Conservation (phyloP, 30 jellyfish, hydroid and myxozoan species). For the Catostylus mosaicus region DNA sequence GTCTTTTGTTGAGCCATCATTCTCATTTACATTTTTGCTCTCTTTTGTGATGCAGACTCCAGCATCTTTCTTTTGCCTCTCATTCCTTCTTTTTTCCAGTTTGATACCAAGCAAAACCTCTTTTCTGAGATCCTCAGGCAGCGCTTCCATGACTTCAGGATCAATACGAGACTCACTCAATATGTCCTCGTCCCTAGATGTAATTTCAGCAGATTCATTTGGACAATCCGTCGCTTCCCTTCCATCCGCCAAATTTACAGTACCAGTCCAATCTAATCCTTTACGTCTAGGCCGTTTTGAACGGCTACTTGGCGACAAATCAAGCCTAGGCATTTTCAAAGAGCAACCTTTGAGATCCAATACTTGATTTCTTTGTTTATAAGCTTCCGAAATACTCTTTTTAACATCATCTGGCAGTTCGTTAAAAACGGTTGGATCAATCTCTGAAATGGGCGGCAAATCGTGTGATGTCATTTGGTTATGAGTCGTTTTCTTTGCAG, state of each 20-base stretch:
- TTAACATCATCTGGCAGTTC: conserved; percentile 77
- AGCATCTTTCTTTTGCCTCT: background rate
- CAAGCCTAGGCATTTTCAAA: background rate
- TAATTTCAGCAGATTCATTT: background rate
- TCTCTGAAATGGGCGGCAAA: conserved; percentile 75
- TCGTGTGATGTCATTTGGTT: background rate
- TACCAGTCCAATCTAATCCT: background rate
- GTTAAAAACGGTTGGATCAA: conserved; percentile 69
- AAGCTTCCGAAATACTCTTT: conserved; percentile 32
- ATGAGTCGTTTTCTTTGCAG: background rate
- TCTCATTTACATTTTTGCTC: background rate
- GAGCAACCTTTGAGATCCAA: conserved; percentile 5
- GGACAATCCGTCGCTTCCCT: background rate
- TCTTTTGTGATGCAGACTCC: background rate
- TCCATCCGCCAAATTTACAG: background rate
- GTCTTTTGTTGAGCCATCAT: background rate
- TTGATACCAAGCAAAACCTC: conserved; percentile 50
- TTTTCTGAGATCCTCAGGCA: conserved; percentile 64
- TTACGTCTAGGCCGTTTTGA: background rate
- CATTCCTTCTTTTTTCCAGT: conserved; percentile 2
- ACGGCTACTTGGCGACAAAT: background rate
- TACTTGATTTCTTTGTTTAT: conserved; percentile 35
- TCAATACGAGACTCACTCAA: conserved; percentile 72
- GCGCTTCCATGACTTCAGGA: conserved; percentile 70
- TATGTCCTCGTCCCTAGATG: background rate